A percentile compares a stretch with the other conserved stretches of the same genome.
Evolutionary conservation across 2,888 invertebrate genomes (phyloP).

Genomic region (Hirudinaria manillensis): DNA sequence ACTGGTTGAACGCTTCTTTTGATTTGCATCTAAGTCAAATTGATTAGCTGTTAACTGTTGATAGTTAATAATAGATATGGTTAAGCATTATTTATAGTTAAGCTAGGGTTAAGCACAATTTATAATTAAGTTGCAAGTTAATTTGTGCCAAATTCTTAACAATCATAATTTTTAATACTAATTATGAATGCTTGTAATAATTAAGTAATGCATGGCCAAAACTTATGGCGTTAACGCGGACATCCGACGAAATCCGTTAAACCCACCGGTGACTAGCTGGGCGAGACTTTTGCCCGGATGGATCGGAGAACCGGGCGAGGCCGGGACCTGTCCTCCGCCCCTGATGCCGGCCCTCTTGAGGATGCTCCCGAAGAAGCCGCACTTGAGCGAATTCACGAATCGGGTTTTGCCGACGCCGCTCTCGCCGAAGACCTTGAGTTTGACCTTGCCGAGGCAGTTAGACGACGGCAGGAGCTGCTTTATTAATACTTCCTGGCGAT

Average conservation of each 20-base stretch:
- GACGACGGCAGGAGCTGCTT: constrained; percentile 62
- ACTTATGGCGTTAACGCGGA: not conserved
- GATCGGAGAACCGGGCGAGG: not conserved
- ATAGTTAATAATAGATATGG: too few relatives aligned
- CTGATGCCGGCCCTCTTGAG: constrained; percentile 54
- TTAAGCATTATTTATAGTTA: too few relatives aligned
- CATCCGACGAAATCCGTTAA: not conserved
- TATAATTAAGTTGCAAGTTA: too few relatives aligned
- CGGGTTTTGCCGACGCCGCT: constrained; percentile 68
- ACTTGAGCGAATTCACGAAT: constrained; percentile 64
- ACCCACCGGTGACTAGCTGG: constrained; percentile 10
- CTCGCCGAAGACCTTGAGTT: constrained; percentile 67
- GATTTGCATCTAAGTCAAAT: not conserved
- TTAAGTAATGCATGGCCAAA: too few relatives aligned
- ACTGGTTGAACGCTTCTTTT: constrained; percentile 17
- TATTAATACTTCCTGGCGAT: constrained; percentile 58
- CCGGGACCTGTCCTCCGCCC: not conserved
- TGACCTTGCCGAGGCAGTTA: constrained; percentile 58
- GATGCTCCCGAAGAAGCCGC: constrained; percentile 65
- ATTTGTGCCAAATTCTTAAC: too few relatives aligned
- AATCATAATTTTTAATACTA: too few relatives aligned
- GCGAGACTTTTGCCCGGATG: not conserved
- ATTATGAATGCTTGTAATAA: too few relatives aligned
- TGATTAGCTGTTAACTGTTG: too few relatives aligned
- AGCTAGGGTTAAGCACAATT: too few relatives aligned